These are phyloP conservation scores for Polyploca ridens DNA, from an alignment of 2,888 invertebrate species.

Conservation along the genomic window DNA sequence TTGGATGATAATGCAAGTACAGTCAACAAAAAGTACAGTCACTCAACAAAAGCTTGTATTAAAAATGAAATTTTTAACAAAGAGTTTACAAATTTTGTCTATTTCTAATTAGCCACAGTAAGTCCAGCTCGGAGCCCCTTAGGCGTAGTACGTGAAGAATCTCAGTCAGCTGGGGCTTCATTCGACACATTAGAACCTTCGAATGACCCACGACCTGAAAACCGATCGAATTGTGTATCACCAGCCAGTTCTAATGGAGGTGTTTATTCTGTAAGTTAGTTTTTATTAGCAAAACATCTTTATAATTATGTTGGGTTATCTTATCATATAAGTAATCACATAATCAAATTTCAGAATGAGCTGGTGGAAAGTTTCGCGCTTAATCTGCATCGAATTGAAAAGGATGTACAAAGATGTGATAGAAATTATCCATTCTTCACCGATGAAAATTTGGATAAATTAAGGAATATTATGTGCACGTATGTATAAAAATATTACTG, in stretches of 20 bases:
- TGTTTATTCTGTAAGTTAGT: slow-evolving; percentile 90
- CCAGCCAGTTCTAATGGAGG: slow-evolving; percentile 97
- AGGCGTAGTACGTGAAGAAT: slow-evolving; percentile 86
- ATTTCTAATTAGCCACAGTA: slow-evolving; percentile 65
- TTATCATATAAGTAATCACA: not conserved
- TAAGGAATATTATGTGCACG: slow-evolving; percentile 98
- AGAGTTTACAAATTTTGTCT: slow-evolving; percentile 10
- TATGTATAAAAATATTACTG: slow-evolving; percentile 72
- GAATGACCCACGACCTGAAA: slow-evolving; percentile 68
- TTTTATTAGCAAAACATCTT: not conserved
- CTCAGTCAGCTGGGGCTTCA: slow-evolving; percentile 76
- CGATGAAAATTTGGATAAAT: slow-evolving; percentile 94
- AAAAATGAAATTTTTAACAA: too few relatives aligned
- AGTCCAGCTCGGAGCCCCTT: slow-evolving; percentile 80
- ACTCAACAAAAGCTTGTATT: too few relatives aligned
- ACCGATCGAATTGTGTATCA: slow-evolving; percentile 89
- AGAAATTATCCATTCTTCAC: slow-evolving; percentile 97
- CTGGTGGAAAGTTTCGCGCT: slow-evolving; percentile 93
- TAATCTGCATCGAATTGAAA: slow-evolving; percentile 97
- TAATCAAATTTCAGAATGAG: slow-evolving; percentile 86
- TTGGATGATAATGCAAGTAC: too few relatives aligned
- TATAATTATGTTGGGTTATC: not conserved
- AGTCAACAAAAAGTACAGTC: too few relatives aligned
- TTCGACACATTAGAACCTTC: slow-evolving; percentile 79
- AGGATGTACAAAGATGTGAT: slow-evolving; percentile 98